Conservation (phyloP, 2,888 invertebrate species). For the Dugesia japonica region DNA sequence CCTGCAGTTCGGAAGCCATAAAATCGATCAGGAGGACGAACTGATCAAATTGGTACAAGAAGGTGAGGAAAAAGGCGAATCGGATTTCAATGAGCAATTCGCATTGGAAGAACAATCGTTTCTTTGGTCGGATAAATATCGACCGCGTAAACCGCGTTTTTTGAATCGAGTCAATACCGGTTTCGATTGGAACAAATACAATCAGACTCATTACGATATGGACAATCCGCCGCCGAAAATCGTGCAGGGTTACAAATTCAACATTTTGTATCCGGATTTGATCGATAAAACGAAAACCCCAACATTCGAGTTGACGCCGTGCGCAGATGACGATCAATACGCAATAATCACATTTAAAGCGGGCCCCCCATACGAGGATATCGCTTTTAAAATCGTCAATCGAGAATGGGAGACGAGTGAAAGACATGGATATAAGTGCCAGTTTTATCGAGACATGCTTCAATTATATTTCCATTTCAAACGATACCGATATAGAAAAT, state of each 20-base stretch:
- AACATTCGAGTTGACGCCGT: constrained; percentile 73
- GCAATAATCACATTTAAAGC: constrained; percentile 80
- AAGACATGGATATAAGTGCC: constrained; percentile 88
- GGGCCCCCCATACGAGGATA: constrained; percentile 98
- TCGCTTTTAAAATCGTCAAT: constrained; percentile 93
- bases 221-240: constrained; percentile 99
- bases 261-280: constrained; percentile 96
- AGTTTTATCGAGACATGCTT: constrained; percentile 98
- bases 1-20: not conserved
- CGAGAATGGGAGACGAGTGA: constrained; percentile 98
- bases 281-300: constrained; percentile 79
- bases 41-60: constrained; percentile 22
- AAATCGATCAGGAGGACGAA: not conserved
- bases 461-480: constrained; percentile 99
- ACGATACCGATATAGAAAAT: constrained; percentile 64
- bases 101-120: constrained; percentile 66
- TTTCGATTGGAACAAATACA: constrained; percentile 99
- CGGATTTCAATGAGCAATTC: constrained; percentile 53
- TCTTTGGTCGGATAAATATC: constrained; percentile 90
- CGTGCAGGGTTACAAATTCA: constrained; percentile 98
- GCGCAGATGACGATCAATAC: constrained; percentile 79
- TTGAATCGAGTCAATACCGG: constrained; percentile 70
- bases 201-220: constrained; percentile 99
- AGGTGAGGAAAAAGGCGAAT: not conserved
- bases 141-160: constrained; percentile 87